Conservation (phyloP, 2,888 invertebrate species). For the Caprella mutica region DNA sequence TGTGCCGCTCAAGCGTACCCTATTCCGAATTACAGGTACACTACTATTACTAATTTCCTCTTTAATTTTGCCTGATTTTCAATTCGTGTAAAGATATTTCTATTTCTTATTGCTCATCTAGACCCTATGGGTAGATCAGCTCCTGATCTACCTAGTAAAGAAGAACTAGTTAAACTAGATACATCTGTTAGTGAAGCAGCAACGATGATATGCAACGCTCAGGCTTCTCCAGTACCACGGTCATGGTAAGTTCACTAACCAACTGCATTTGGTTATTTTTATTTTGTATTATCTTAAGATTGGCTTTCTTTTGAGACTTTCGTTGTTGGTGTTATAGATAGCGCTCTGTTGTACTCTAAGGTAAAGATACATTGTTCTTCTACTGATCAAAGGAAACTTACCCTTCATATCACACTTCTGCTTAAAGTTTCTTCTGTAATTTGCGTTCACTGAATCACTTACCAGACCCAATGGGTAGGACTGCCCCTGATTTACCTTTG, state of each 20-base stretch:
- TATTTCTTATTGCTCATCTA: not conserved
- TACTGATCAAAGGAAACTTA: too few relatives aligned
- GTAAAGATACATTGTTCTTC: too few relatives aligned
- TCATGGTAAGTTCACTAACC: too few relatives aligned
- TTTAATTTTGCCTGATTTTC: not conserved
- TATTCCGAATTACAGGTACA: slow-evolving; percentile 60
- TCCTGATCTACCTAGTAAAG: not conserved
- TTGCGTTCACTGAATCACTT: too few relatives aligned
- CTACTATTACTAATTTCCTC: slow-evolving; percentile 22
- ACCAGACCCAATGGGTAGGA: slow-evolving; percentile 13
- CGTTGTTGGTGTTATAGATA: too few relatives aligned
- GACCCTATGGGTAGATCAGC: not conserved
- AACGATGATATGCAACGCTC: slow-evolving; percentile 10
- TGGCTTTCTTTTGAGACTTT: not conserved
- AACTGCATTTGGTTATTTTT: too few relatives aligned
- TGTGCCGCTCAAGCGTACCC: slow-evolving; percentile 54
- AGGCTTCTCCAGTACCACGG: slow-evolving; percentile 3
- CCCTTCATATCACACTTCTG: too few relatives aligned
- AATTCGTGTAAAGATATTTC: not conserved
- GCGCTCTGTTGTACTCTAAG: too few relatives aligned
- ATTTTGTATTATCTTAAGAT: not conserved
- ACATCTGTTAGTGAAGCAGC: not conserved
- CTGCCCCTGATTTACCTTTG: slow-evolving; percentile 12
- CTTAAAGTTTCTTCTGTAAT: too few relatives aligned
- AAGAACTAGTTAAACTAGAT: not conserved